Conservation (phyloP, 2,888 invertebrate genomes). For the Clusia tigrina region DNA sequence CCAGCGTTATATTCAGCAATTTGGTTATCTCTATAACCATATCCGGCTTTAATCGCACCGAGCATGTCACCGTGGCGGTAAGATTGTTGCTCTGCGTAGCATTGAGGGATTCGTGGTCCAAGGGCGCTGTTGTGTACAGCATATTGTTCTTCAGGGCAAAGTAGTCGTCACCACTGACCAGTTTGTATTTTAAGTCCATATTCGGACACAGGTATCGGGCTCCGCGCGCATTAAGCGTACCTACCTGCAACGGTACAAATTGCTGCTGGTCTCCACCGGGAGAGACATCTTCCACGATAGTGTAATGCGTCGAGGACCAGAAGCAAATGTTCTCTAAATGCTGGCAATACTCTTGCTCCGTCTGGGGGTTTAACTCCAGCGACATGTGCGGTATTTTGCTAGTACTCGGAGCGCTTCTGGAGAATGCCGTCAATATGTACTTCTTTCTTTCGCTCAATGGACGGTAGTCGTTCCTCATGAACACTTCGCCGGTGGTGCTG, state of each 20-base stretch:
- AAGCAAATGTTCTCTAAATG: slow-evolving; percentile 59
- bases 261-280: neutral
- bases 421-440: slow-evolving; percentile 55
- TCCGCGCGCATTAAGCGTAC: slow-evolving; percentile 63
- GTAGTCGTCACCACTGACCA: slow-evolving; percentile 57
- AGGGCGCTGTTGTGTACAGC: slow-evolving; percentile 61
- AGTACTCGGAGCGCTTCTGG: slow-evolving; percentile 32
- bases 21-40: slow-evolving; percentile 43
- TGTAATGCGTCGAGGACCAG: slow-evolving; percentile 56
- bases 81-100: slow-evolving; percentile 58
- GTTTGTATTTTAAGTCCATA: slow-evolving; percentile 65
- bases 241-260: slow-evolving; percentile 56
- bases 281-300: slow-evolving; percentile 51
- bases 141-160: slow-evolving; percentile 61
- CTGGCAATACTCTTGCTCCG: slow-evolving; percentile 50
- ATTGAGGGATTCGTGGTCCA: slow-evolving; percentile 65
- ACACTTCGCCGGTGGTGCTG: slow-evolving; percentile 57
- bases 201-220: slow-evolving; percentile 66
- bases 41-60: slow-evolving; percentile 52
- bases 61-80: slow-evolving; percentile 57
- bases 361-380: slow-evolving; percentile 52
- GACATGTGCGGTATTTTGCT: slow-evolving; percentile 55
- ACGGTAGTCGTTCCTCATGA: slow-evolving; percentile 55
- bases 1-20: slow-evolving; percentile 67
- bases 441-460: slow-evolving; percentile 42